These are phyloP conservation scores for Mya arenaria DNA, from an alignment of 1,140 invertebrate species.

Conservation along the genomic window DNA sequence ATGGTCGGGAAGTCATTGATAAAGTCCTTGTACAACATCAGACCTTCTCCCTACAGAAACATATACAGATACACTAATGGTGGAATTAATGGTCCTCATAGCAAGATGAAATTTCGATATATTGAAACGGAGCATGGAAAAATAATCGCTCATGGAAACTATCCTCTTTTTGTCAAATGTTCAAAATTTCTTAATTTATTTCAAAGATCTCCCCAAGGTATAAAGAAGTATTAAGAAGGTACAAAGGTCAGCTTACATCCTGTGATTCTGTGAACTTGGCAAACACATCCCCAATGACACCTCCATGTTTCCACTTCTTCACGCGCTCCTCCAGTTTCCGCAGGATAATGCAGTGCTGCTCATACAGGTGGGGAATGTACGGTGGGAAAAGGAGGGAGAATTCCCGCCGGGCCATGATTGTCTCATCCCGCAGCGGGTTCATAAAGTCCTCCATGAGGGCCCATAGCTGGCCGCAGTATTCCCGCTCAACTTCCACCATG, in stretches of 20 bases:
- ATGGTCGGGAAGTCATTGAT: conserved; percentile 54
- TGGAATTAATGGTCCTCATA: not conserved
- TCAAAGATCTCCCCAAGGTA: no score
- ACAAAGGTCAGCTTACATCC: conserved; percentile 55
- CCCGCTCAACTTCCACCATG: conserved; percentile 80
- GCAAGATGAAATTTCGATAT: no score
- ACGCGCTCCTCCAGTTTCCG: conserved; percentile 79
- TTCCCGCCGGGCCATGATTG: conserved; percentile 75
- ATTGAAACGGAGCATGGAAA: no score
- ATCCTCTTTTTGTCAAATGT: no score
- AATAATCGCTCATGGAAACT: no score
- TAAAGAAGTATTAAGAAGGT: no score
- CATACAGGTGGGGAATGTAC: conserved; percentile 78
- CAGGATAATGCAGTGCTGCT: conserved; percentile 80
- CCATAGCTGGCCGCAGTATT: conserved; percentile 80
- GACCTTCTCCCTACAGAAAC: conserved; percentile 42
- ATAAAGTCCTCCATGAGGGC: conserved; percentile 79
- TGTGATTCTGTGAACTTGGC: conserved; percentile 64
- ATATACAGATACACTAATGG: not conserved
- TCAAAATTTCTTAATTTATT: no score
- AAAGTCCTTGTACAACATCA: conserved; percentile 47
- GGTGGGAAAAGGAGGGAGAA: conserved; percentile 78
- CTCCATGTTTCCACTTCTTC: conserved; percentile 70
- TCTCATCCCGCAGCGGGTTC: conserved; percentile 75
- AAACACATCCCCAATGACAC: conserved; percentile 68